Evolutionary conservation across 2,888 invertebrate genomes (phyloP).

Genomic region (Drosophila recens): DNA sequence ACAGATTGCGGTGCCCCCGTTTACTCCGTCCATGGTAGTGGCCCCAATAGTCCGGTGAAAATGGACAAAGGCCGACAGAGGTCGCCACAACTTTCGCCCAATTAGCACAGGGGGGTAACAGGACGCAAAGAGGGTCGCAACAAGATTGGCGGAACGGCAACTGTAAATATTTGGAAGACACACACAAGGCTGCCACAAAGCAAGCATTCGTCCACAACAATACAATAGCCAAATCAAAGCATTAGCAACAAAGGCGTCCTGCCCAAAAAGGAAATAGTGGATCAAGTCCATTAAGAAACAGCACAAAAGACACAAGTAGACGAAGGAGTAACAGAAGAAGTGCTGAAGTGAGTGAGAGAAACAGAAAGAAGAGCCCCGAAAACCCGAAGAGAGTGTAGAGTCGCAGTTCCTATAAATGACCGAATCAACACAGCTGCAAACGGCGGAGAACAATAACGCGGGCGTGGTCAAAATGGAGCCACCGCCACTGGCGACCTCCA

Average conservation of each 20-base stretch:
- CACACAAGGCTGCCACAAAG: conserved; percentile 39
- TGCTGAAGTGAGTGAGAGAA: background rate
- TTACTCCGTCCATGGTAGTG: conserved; percentile 71
- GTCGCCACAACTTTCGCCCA: conserved; percentile 76
- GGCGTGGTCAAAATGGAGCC: conserved; percentile 86
- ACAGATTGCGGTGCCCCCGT: conserved; percentile 18
- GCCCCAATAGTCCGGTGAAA: conserved; percentile 66
- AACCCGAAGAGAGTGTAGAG: conserved; percentile 9
- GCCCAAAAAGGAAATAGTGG: conserved; percentile 15
- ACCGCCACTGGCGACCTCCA: conserved; percentile 86
- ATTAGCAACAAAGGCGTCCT: conserved; percentile 66
- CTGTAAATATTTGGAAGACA: conserved; percentile 70
- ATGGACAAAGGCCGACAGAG: conserved; percentile 79
- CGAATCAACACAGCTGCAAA: conserved; percentile 85
- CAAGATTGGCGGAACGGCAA: conserved; percentile 46
- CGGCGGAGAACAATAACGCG: conserved; percentile 85
- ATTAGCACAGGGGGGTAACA: conserved; percentile 61
- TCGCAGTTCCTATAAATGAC: conserved; percentile 82
- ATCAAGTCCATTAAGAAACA: conserved; percentile 69
- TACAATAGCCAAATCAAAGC: conserved; percentile 51
- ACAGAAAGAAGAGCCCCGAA: conserved; percentile 10
- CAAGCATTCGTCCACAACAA: conserved; percentile 38
- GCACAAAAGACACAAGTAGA: conserved; percentile 21
- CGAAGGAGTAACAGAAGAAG: background rate
- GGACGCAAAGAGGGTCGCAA: conserved; percentile 18